phyloP scores from a whole-genome alignment of 2,888 invertebrate species.

The Aelia acuminata region DNA sequence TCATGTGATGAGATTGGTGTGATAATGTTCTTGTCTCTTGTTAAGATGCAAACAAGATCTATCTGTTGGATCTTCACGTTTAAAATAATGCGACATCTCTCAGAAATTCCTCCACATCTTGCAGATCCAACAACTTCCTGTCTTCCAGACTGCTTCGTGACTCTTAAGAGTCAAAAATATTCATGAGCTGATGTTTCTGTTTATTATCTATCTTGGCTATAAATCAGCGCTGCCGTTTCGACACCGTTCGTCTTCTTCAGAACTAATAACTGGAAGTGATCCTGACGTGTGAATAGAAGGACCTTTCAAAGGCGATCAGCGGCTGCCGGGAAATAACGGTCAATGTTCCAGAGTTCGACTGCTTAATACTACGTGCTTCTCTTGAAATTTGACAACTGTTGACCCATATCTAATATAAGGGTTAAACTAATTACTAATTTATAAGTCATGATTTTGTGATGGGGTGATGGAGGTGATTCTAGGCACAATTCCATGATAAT shows the following conservation, averaged over 20 bases:
- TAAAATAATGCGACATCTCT: neutral
- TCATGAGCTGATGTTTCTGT: neutral
- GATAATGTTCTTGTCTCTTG: too few relatives aligned
- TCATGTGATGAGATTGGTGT: too few relatives aligned
- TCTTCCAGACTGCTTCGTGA: constrained; percentile 13
- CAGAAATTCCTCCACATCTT: neutral
- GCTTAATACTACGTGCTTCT: too few relatives aligned
- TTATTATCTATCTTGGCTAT: neutral
- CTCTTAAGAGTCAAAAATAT: neutral
- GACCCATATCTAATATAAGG: too few relatives aligned
- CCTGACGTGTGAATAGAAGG: constrained; percentile 25
- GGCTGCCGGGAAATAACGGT: neutral
- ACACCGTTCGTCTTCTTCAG: constrained; percentile 10
- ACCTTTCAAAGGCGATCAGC: neutral
- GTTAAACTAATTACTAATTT: too few relatives aligned
- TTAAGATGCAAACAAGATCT: neutral
- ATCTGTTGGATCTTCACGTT: neutral
- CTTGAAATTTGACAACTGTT: too few relatives aligned
- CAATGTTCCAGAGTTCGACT: neutral
- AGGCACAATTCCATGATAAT: too few relatives aligned
- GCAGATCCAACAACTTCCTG: neutral
- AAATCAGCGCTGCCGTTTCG: constrained; percentile 10
- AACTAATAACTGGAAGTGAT: neutral
- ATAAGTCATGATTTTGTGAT: too few relatives aligned
- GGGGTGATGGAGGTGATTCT: too few relatives aligned